Base-by-base conservation (phyloP, 37 sponge, comb jelly and placozoan genomes). In the Agelas oroides region DNA sequence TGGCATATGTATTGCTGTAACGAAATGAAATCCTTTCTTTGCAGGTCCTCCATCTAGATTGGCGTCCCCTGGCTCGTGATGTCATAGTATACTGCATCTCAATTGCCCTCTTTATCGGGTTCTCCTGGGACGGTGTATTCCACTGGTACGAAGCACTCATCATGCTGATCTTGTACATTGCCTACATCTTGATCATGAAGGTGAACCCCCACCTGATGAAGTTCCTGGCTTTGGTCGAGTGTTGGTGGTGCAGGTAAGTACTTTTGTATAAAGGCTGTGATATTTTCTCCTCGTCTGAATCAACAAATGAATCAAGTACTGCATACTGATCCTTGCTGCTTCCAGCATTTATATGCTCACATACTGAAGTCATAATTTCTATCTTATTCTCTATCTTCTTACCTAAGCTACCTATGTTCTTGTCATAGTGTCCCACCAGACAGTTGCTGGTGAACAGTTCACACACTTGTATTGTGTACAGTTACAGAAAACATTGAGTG, bases 11-110 rank as follows among this genome's bases (percentile, higher is more conserved):
- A n/a, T n/a, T n/a, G n/a, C n/a, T n/a, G n/a, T n/a, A n/a, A n/a
- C n/a, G n/a, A n/a, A n/a, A n/a, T n/a, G n/a, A n/a, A n/a, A n/a
- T n/a, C n/a, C n/a, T n/a, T n/a, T n/a, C n/a, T n/a, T n/a, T n/a
- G n/a, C 27, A 91, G 85, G 37, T 46, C 1, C 65, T 95, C 58
- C 59, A 64, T 28, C 63, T 95, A 46, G 93, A 92, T 52, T 95
- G 96, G 96, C 64, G 84, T 33, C 96, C 96, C 2, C 71, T 95
- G 38, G 39, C 62, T 25, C 81, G 93, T 2, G 96, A 93, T 72
- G 65, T 85, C 0, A n/a, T 95, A 25, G 85, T 95, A 75, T 95
- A 95, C 72, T 84, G 78, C 46, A 53, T 88, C 15, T 90, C 95
- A 31, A 80, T 94, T 21, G 70, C 74, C 8, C 24, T 90, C 40